Evolutionary conservation across 2,113 vertebrate species (phyloP), one percentile per base, ranked within the genome.

Genomic region (Paracanthobrama guichenoti): DNA sequence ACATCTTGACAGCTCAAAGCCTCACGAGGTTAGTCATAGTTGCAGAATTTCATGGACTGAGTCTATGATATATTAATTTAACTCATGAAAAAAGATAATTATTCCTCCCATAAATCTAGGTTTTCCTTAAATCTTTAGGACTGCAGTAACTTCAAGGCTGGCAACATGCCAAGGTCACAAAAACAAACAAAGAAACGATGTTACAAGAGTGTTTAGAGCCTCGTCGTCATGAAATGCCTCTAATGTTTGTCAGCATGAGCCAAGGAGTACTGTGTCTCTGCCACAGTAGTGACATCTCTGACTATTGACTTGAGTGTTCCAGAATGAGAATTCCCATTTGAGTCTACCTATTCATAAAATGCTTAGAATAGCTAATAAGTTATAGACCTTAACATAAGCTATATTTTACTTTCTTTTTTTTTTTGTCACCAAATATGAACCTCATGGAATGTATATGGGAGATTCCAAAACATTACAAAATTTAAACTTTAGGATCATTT

Each of bases 161-260:
- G 72, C 46, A 75, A 75, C 2, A 1, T 75, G 6, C n/a, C 26
- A 14, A 75, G 73, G 46, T 75, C 46, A 53, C 44, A 50, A 50
- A 5, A 53, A 75, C 31, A 79, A 60, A 55, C 20, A 7, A 53
- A 73, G n/a, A 73, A 76, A 24, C 74, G 26, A 53, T 76, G 42
- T 76, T 76, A 31, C 24, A 55, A 26, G 74, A 26, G 50, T 31
- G 11, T 50, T 77, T 28, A 24, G 75, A n/a, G 75, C 50, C 7
- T 35, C 46, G 75, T 57, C 20, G 2, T 44, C 78, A 80, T 66
- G 78, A 80, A 80, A 80, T 80, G 10, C 39, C 59, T 6, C 39
- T 80, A 39, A 64, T 80, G 28, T 64, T 80, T 42, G 35, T 80
- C 7, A 80, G 28, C 78, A 66, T 80, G 59, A 80, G 57, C 78